Evolutionary conservation across 30 jellyfish, hydroid and myxozoan genomes (phyloP), one percentile per base, ranked within the genome.

Genomic region (Aurelia sp.): DNA sequence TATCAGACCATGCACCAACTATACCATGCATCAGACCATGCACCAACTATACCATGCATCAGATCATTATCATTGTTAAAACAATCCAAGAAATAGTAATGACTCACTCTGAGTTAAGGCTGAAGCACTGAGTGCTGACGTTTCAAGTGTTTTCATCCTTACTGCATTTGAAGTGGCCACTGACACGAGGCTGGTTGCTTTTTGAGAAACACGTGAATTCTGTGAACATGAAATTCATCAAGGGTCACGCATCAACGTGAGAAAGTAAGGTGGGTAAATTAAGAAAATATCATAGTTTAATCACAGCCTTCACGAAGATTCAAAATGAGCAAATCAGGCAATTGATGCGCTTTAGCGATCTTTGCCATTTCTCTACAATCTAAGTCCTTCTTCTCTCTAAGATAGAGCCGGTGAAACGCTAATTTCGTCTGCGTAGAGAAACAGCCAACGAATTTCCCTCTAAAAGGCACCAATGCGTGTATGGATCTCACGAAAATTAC

Each of bases 101-200:
- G 8, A n/a, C 81, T 64, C 41, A 79, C 90, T 65, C 53, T 22
- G 72, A 4, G 92, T 68, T n/a, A 82, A 44, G 10, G 50, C 21
- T 11, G 92, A 55, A n/a, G 86, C 92, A 58, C 52, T 57, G 53
- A 22, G 13, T 55, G 92, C 85, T 7, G 92, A 53, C 3, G 74
- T 60, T 40, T 82, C 74, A 21, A 82, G 48, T 20, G 55, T 3
- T 51, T 82, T 70, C 92, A 82, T 82, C 10, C 80, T 60, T 15
- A 71, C 92, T 16, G 61, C 92, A 62, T 82, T 82, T 33, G 92
- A 41, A 57, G 62, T 20, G n/a, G 86, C 92, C 12, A 70, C 63
- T 11, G 92, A 41, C 11, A 60, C 55, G 17, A 69, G 79, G 73
- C 76, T 58, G 18, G 59, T 55, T 4, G 92, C 92, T 20, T 70